Percentiles rank a stretch among this genome's conserved stretches.
These are phyloP conservation scores for Bos indicus DNA, from an alignment of 2,113 vertebrate species.

Conservation along the genomic window DNA sequence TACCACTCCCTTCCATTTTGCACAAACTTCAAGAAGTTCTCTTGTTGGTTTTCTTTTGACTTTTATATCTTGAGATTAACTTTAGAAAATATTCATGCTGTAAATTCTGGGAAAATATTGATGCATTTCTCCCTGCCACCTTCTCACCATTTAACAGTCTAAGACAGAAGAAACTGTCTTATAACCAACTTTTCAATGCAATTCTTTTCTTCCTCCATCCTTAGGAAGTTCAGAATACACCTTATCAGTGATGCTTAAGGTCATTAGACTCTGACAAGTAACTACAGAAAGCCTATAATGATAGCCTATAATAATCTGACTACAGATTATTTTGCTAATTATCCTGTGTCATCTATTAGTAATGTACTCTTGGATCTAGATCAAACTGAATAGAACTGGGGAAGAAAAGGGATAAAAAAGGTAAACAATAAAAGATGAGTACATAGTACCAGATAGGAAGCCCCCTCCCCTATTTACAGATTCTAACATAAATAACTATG, in stretches of 20 bases:
- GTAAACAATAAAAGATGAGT: slow-evolving; percentile 11
- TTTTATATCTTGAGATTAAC: slow-evolving; percentile 5
- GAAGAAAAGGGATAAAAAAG: slow-evolving; percentile 1
- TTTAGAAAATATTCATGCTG: slow-evolving; percentile 20
- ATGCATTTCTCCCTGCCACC: background rate
- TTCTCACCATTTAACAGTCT: background rate
- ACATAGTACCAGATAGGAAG: background rate
- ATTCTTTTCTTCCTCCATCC: background rate
- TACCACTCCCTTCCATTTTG: background rate
- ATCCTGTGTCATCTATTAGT: background rate
- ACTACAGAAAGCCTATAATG: background rate
- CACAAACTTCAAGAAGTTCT: background rate
- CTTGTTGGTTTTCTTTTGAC: background rate
- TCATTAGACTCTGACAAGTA: slow-evolving; percentile 9
- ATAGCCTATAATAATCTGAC: background rate
- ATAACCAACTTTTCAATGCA: background rate
- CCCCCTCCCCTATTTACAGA: slow-evolving; percentile 4
- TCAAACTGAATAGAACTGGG: background rate
- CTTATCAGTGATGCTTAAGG: background rate
- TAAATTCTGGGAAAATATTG: slow-evolving; percentile 17
- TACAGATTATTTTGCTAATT: slow-evolving; percentile 5
- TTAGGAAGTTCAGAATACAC: background rate
- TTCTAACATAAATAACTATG: slow-evolving; percentile 48
- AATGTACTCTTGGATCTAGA: slow-evolving; percentile 12
- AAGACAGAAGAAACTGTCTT: background rate